A percentile compares a stretch with the other conserved stretches of the same genome.
Conservation (phyloP, 2,888 invertebrate species). For the Ormia ochracea region DNA sequence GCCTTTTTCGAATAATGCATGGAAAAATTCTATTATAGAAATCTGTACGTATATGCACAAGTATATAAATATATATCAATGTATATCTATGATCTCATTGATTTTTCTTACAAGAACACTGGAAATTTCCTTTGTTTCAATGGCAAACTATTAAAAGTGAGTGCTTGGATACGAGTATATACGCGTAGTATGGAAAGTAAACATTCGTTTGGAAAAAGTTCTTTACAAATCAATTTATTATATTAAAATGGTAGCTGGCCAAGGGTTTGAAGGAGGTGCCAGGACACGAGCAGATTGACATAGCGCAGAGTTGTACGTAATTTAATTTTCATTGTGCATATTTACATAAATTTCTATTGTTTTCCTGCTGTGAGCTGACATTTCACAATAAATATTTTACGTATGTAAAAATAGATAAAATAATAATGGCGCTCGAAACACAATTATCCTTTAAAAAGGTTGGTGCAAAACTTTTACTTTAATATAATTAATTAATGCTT, state of each 20-base stretch:
- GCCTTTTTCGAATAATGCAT: background rate
- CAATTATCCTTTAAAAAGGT: too few species aligned
- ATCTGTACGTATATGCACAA: too few species aligned
- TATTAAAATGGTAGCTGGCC: background rate
- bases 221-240: conserved; percentile 25
- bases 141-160: background rate
- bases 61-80: too few species aligned
- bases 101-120: conserved; percentile 26
- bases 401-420: background rate
- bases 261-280: background rate
- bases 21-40: background rate
- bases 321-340: conserved; percentile 24
- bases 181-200: background rate
- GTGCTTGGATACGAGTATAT: too few species aligned
- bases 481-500: too few species aligned
- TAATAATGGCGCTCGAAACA: too few species aligned
- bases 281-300: background rate
- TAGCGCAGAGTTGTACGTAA: background rate
- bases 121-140: conserved; percentile 18
- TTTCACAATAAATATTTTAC: background rate
- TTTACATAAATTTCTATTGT: conserved; percentile 29
- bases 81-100: conserved; percentile 49
- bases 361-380: background rate
- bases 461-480: too few species aligned
- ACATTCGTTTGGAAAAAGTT: conserved; percentile 3